Base-by-base conservation (phyloP, 2,888 invertebrate genomes). In the Automeris io region DNA sequence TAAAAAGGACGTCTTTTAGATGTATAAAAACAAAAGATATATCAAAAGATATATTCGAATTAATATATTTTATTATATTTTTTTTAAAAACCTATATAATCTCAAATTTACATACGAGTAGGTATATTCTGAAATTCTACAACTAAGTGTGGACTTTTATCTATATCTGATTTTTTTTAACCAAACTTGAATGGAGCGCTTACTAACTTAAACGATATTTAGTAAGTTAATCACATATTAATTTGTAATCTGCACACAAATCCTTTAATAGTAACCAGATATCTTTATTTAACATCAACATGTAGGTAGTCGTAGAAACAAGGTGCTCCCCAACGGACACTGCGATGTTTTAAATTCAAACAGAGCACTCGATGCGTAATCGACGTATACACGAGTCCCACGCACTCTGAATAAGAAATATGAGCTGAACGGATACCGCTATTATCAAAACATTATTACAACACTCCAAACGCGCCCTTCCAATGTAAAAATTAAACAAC, bases 391-490 rank as follows among this genome's bases (percentile, higher is more conserved):
- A 46, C 42, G 46, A 57, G 62, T 86, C 86, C 86, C 86, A 86
- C 86, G 86, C 86, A 73, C 60, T 63, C 73, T 76, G 85, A 85
- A 86, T 85, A 82, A 83, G 86, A 85, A 86, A 86, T 79, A 83
- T 72, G 85, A 86, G 69, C 81, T 66, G 75, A 81, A 83, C 81
- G 79, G 85, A 86, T 83, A 85, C 81, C 68, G 59, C 85, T 80
- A 85, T 86, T 85, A 86, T 83, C 83, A 85, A 83, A 86, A 86
- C 85, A 83, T 85, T 85, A 86, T 85, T 86, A 86, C 85, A 83
- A 83, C 85, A 86, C 86, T 86, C 81, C 61, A 80, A 76, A 68
- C 67, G 70, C 74, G 68, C 82, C 85, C 85, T 72, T 71, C 74
- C 51, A 75, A 75, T 73, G 73, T 83, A 81, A 85, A 85, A 86